Conservation (phyloP, 2,113 vertebrate species). For the Pomatostomus ruficeps region DNA sequence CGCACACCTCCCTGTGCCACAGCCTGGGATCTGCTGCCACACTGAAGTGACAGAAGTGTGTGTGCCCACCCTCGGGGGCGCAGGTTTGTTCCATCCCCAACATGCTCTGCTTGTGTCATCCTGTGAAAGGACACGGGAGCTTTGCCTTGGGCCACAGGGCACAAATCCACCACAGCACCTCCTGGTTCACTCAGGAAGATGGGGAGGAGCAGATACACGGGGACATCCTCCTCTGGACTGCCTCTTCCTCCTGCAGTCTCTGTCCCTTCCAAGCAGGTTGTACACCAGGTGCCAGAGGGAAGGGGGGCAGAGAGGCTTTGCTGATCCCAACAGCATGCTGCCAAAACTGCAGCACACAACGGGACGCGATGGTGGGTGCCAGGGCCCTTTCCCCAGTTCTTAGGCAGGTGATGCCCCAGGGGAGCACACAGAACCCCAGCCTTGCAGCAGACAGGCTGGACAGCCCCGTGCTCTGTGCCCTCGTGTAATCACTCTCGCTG, state of each 20-base stretch:
- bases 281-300: neutral
- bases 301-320: neutral
- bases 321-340: fast-evolving
- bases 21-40: neutral
- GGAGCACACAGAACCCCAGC: neutral
- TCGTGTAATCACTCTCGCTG: fast-evolving
- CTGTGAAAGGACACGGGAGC: neutral
- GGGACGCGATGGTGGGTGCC: fast-evolving
- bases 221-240: neutral
- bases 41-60: neutral
- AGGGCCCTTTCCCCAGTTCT: neutral
- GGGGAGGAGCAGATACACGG: fast-evolving
- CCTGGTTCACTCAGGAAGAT: neutral
- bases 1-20: neutral
- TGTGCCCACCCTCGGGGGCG: fast-evolving
- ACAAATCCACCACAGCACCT: neutral
- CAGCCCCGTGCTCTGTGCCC: neutral
- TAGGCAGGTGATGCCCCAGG: fast-evolving
- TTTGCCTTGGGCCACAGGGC: neutral
- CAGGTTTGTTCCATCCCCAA: neutral
- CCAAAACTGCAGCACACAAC: fast-evolving
- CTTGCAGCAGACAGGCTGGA: neutral
- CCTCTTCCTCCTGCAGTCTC: neutral
- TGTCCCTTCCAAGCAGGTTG: fast-evolving
- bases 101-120: neutral